Conservation (phyloP, 2,888 invertebrate species). For the Celastrina argiolus region DNA sequence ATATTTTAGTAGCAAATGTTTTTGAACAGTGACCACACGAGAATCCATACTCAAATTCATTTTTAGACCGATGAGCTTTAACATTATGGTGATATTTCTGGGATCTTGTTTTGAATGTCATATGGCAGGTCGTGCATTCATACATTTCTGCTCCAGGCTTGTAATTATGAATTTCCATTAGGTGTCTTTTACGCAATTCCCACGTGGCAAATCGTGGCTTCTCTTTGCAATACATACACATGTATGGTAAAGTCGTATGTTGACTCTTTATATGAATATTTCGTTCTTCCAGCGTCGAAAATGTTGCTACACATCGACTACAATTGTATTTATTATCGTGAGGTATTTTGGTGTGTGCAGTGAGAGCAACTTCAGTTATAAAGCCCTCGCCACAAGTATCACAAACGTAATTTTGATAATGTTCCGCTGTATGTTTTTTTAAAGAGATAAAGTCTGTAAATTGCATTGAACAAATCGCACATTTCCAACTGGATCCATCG, state of each 20-base stretch:
- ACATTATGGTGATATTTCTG: conserved; percentile 71
- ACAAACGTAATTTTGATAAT: conserved; percentile 68
- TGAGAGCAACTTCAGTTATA: conserved; percentile 62
- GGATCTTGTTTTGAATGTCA: conserved; percentile 67
- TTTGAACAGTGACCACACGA: conserved; percentile 71
- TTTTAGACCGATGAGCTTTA: conserved; percentile 65
- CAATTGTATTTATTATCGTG: conserved; percentile 68
- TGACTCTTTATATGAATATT: conserved; percentile 63
- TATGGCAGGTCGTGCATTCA: conserved; percentile 68
- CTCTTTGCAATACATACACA: conserved; percentile 67
- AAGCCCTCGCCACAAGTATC: conserved; percentile 71
- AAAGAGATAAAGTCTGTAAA: conserved; percentile 63
- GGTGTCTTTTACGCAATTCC: conserved; percentile 62
- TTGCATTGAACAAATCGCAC: conserved; percentile 62
- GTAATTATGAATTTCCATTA: conserved; percentile 68
- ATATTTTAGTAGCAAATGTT: conserved; percentile 71
- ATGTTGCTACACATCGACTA: conserved; percentile 65
- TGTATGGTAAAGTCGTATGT: conserved; percentile 62
- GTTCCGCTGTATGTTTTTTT: conserved; percentile 64
- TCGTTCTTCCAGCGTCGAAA: conserved; percentile 61
- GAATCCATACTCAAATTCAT: conserved; percentile 63
- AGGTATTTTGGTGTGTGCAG: conserved; percentile 61
- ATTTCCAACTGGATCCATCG: conserved; percentile 64
- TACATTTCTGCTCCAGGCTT: conserved; percentile 68
- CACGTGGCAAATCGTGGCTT: conserved; percentile 68